Evolutionary conservation across 2,113 vertebrate genomes (phyloP).

Genomic region (Romanogobio albipinnatus): DNA sequence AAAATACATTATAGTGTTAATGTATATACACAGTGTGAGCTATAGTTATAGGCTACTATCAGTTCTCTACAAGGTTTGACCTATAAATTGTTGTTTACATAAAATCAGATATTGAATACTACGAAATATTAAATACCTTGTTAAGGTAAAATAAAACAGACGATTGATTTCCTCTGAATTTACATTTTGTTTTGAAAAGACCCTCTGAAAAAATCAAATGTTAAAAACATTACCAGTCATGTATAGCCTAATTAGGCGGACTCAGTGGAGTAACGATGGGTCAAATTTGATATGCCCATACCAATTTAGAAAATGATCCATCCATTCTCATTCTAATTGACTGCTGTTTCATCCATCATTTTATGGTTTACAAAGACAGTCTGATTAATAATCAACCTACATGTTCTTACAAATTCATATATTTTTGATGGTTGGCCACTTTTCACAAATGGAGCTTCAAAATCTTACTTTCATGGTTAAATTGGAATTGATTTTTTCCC

Average conservation of each 20-base stretch:
- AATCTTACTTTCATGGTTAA: background rate
- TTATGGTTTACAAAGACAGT: conserved; percentile 17
- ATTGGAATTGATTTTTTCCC: too few species aligned
- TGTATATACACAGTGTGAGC: background rate
- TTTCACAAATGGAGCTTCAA: background rate
- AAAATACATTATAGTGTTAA: background rate
- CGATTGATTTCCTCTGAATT: background rate
- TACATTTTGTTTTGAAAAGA: background rate
- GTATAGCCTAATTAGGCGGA: conserved; percentile 18
- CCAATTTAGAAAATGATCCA: conserved; percentile 29
- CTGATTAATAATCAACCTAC: conserved; percentile 17
- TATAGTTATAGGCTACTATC: background rate
- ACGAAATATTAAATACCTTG: background rate
- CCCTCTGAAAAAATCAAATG: background rate
- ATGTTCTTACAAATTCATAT: background rate
- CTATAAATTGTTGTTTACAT: background rate
- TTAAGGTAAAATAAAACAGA: background rate
- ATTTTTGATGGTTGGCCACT: background rate
- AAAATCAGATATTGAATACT: background rate
- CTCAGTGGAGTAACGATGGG: background rate
- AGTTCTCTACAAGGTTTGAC: background rate
- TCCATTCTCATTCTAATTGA: conserved; percentile 16
- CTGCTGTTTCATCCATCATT: conserved; percentile 32
- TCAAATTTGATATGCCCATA: conserved; percentile 12
- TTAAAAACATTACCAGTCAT: conserved; percentile 24